Evolutionary conservation across 2,113 vertebrate species (phyloP).

Genomic region (Trogon surrucura): DNA sequence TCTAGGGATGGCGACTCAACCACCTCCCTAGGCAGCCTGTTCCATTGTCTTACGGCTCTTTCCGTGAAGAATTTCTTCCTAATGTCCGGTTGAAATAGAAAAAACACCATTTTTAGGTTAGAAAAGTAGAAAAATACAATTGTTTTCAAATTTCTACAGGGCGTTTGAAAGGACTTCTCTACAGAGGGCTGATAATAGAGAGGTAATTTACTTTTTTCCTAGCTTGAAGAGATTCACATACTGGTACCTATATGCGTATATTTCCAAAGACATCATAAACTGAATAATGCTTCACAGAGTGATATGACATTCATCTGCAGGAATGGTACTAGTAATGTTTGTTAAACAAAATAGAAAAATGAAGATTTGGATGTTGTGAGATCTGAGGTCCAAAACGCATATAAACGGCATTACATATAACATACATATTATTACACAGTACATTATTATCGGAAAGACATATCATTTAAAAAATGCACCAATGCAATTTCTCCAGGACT

Average conservation of each 20-base stretch:
- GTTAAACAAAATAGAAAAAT: not conserved
- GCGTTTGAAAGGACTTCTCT: not conserved
- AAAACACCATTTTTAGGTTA: not conserved
- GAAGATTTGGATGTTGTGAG: not conserved
- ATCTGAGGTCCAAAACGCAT: not conserved
- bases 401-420: not conserved
- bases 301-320: not conserved
- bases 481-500: not conserved
- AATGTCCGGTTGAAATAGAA: not conserved
- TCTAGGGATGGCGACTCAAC: no score
- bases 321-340: not conserved
- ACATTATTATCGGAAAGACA: not conserved
- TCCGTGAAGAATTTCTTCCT: no score
- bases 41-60: no score
- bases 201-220: not conserved
- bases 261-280: not conserved
- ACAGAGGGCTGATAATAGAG: not conserved
- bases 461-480: not conserved
- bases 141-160: not conserved
- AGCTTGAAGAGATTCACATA: not conserved
- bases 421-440: not conserved
- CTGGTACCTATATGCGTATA: not conserved
- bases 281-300: not conserved
- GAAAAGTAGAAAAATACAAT: not conserved
- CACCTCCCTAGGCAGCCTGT: no score